Percentiles rank a stretch among this genome's conserved stretches.
Conservation (phyloP, 1,140 invertebrate genomes). For the Hylaeus anthracinus region DNA sequence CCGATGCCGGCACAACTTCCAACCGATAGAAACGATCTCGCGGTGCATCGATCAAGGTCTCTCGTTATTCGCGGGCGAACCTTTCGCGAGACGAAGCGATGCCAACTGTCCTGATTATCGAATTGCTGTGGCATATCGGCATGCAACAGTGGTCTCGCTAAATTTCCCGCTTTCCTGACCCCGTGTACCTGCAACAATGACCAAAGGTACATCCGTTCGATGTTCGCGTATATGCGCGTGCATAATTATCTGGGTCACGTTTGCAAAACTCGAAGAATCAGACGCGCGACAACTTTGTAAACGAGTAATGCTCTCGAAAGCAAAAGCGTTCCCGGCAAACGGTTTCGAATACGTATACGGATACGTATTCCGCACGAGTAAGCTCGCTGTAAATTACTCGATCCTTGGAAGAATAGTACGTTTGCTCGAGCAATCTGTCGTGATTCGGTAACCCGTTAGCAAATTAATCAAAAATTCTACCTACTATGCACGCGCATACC, state of each 20-base stretch:
- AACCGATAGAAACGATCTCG: no score
- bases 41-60: no score
- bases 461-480: no score
- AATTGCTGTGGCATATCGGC: constrained; percentile 8
- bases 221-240: background rate
- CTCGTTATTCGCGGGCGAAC: background rate
- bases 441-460: no score
- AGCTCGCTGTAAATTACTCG: no score
- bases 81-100: background rate
- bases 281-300: background rate
- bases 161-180: constrained; percentile 13
- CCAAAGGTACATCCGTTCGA: background rate
- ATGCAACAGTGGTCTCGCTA: constrained; percentile 19
- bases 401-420: no score
- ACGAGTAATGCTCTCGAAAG: background rate
- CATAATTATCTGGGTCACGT: constrained; percentile 14
- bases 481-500: no score
- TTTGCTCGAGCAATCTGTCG: no score
- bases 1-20: background rate
- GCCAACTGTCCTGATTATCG: constrained; percentile 9
- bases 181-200: background rate
- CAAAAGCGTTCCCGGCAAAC: background rate
- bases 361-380: no score
- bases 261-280: background rate
- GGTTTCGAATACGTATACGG: no score